Base-by-base conservation (phyloP, 1,140 invertebrate species). In the Ooceraea biroi region DNA sequence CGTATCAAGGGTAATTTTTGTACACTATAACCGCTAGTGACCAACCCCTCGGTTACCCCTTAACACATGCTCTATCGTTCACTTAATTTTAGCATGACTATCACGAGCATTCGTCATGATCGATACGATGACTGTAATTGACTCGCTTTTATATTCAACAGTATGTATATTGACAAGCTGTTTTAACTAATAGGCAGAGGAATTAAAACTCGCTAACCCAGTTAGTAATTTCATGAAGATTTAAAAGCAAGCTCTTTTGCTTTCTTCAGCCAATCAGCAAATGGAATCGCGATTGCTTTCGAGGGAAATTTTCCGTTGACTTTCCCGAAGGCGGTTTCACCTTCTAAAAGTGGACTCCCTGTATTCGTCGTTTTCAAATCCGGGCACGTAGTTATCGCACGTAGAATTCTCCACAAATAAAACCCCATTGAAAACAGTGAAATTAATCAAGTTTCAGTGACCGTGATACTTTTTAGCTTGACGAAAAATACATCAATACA, bases 121-220 rank as follows among this genome's bases (percentile, higher is more conserved):
- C 30, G 19, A 65, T 76, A 1, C 58, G n/a, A 25, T 44, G 44
- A 41, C 19, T 44, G 46, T 66, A 77, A 66, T 66, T 22, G 19
- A 52, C 17, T 77, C 48, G 48, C 17, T 4, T 77, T 48, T 36
- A 25, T 76, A 46, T 63, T n/a, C 27, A 19, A 11, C 41, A 7
- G 5, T 14, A n/a, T 17, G 10, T 14, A 57, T 14, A 41, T 27
- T 61, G 10, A 14, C 14, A 36, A 36, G n/a, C 8, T 30, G 22
- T 46, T 66, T 77, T 77, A 66, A 66, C 52, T 77, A 65, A 66
- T 52, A 66, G 19, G 50, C 19, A 19, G 27, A n/a, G 1, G 60
- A 22, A 55, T 55, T 52, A 30, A 25, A 66, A 55, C n/a, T 63
- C n/a, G 57, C 25, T 48, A 63, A 14, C 12, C 27, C 66, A 19